Base-by-base conservation (phyloP, 2,888 invertebrate species). In the Brachycybe producta region DNA sequence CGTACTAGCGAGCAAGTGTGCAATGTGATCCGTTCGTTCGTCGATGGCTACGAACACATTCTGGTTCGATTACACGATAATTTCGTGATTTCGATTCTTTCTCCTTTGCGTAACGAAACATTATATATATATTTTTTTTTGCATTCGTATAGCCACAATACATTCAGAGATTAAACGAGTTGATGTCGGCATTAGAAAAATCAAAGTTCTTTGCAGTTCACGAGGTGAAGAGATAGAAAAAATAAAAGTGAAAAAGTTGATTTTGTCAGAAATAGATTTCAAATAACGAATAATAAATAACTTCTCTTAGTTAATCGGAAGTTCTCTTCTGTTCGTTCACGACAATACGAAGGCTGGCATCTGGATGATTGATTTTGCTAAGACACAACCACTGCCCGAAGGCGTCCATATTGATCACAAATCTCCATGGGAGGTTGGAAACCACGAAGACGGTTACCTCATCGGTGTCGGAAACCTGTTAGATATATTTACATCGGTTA, bases 331-430 rank as follows among this genome's bases (percentile, higher is more conserved):
- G 51, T 88, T 97, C 66, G 90, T 97, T 48, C 94, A 92, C 71
- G 94, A 97, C 67, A 76, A 79, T 50, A 76, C 77, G 57, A 82
- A 80, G 64, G 87, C 91, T 26, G 86, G 85, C 55, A 80, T 91
- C 13, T 97, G 95, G 95, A 77, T 97, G 73, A 97, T 97, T 58
- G 95, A 97, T 70, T 97, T 97, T 65, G 94, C 95, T 42, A 97
- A 97, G 71, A 91, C 92, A 1, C 76, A 88, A 40, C 77, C 79
- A 13, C 73, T 94, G 32, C 86, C 90, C 0, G 75, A 77, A 1
- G 76, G 80, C 54, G 70, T 82, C 54, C 72, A 53, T 67, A 84
- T 91, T 52, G 77, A 79, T 61, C 94, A 94, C 68, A 77, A 77
- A 55, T 76, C 80, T 21, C 78, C 79, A 47, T 94, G 94, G 94